Evolutionary conservation across 2,797 vertebrate species (phyloP).

Genomic region (Enteromius paludinosus): DNA sequence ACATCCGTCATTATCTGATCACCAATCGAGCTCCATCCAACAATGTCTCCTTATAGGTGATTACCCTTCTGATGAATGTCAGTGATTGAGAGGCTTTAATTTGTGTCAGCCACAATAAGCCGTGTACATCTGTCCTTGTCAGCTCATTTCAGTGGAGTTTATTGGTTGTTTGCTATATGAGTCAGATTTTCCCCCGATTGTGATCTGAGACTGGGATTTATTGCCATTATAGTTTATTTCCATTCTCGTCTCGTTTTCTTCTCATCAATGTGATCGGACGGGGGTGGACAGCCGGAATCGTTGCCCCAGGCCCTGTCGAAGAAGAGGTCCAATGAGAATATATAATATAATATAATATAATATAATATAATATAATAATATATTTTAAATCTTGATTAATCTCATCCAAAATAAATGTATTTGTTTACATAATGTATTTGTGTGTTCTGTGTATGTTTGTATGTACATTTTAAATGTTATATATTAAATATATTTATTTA

Average conservation of each 20-base stretch:
- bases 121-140: constrained; percentile 33
- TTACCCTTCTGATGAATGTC: constrained; percentile 28
- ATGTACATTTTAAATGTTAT: no score
- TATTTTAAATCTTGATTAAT: no score
- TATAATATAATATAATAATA: neutral
- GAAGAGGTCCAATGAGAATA: neutral
- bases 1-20: constrained; percentile 65
- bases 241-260: neutral
- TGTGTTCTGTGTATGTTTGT: no score
- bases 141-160: constrained; percentile 21
- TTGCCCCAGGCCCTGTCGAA: neutral
- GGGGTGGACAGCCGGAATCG: neutral
- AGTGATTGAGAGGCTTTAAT: constrained; percentile 29
- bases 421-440: no score
- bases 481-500: no score
- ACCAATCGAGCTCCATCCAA: constrained; percentile 21
- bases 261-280: neutral
- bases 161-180: constrained; percentile 42
- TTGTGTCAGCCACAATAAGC: constrained; percentile 22
- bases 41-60: constrained; percentile 28
- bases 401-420: no score
- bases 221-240: constrained; percentile 37
- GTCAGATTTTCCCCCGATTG: constrained; percentile 28
- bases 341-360: neutral
- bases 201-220: constrained; percentile 43